Evolutionary conservation across 2,888 invertebrate genomes (phyloP), one percentile per base, ranked within the genome.

Genomic region (Melieria crassipennis): DNA sequence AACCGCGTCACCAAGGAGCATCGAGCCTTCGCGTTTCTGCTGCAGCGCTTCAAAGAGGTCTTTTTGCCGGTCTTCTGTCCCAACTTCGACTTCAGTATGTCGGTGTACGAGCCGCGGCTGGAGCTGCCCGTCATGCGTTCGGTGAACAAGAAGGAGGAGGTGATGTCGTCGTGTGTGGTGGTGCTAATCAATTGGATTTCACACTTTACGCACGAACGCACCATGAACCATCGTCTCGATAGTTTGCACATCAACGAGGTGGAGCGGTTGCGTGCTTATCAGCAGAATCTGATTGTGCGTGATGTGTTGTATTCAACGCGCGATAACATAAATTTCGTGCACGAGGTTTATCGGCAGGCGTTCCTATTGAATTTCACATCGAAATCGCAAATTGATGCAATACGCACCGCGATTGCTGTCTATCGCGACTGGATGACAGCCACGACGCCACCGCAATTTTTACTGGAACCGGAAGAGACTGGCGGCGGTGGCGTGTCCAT

Each of bases 381-480:
- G 10, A 87, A 86, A 75, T 90, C 91, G 4, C 95, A 97, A 85
- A 94, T 96, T 11, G 92, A 93, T 75, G 95, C 97, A 5, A 93
- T 96, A 73, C 89, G 96, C 62, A 92, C 94, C 80, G 95, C 97
- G 57, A 95, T 98, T 78, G 92, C 93, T 58, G 93, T 97, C 4
- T 98, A 98, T 85, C 94, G 96, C 85, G 97, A 98, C 86, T 95
- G 98, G 93, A 97, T 98, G 88, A 95, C 95, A 82, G 92, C 93
- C 88, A 94, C 92, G 7, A 84, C 85, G 42, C 89, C 94, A 70
- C 96, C 95, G 0, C 91, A 93, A 0, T 96, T 96, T 84, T 90
- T 96, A 84, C 86, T 95, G 78, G 92, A 92, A 82, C 89, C 90
- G 5, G 87, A 90, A n/a, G 91, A 90, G 9, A 87, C 43, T 50